phyloP scores from a whole-genome alignment of 2,888 invertebrate species.

The Zelleria hepariella region DNA sequence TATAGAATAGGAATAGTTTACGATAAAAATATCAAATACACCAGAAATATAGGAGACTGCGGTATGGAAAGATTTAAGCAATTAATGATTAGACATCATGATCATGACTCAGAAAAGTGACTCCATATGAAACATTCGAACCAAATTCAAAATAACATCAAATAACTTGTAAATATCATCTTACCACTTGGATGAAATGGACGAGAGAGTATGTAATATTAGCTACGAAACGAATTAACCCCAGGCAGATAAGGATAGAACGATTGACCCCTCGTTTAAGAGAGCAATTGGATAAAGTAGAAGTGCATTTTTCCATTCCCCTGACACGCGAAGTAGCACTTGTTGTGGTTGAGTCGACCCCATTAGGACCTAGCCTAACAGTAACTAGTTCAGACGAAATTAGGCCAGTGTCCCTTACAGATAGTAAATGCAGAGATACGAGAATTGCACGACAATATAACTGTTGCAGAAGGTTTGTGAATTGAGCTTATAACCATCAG shows the following conservation, averaged over 20 bases:
- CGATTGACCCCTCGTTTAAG: conserved; percentile 15
- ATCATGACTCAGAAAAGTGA: too few species aligned
- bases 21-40: too few species aligned
- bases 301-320: conserved; percentile 11
- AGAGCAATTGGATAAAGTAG: conserved; percentile 16
- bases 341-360: conserved; percentile 15
- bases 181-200: too few species aligned
- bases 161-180: too few species aligned
- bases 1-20: too few species aligned
- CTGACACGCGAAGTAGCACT: conserved; percentile 9
- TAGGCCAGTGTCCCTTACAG: not conserved
- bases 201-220: too few species aligned
- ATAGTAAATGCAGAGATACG: not conserved
- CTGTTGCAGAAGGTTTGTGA: not conserved
- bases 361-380: conserved; percentile 26
- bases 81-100: too few species aligned
- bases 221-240: not conserved
- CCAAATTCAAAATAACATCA: too few species aligned
- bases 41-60: too few species aligned
- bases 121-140: too few species aligned
- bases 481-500: too few species aligned
- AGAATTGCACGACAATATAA: not conserved
- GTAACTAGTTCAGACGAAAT: conserved; percentile 17
- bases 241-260: conserved; percentile 17
- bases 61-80: too few species aligned